A percentile compares a stretch with the other conserved stretches of the same genome.
Conservation (phyloP, 2,113 vertebrate species). For the Pseudorhombus dupliciocellatus region DNA sequence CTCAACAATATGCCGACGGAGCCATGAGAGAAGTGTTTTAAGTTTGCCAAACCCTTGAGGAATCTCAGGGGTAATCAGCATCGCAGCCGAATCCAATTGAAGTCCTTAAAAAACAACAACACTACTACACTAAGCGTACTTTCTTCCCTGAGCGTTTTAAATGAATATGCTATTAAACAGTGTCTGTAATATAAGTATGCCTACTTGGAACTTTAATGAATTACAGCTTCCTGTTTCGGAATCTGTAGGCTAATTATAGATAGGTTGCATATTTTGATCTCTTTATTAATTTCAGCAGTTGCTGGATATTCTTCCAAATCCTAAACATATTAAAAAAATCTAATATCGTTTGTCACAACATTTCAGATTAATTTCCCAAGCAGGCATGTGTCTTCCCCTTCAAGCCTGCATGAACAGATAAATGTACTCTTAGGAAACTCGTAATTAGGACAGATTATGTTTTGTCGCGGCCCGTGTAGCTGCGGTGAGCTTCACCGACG, state of each 20-base stretch:
- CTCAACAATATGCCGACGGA: too few species aligned
- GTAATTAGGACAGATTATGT: neutral
- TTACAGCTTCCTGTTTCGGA: neutral
- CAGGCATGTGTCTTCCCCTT: neutral
- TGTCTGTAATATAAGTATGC: neutral
- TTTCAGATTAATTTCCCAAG: neutral
- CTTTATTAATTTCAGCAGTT: neutral
- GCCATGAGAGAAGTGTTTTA: too few species aligned
- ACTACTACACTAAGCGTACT: too few species aligned
- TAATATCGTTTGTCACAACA: neutral
- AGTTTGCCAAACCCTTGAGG: too few species aligned
- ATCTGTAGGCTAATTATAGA: neutral
- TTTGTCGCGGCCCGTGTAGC: neutral
- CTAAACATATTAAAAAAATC: neutral
- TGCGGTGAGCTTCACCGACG: neutral
- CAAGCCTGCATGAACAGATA: neutral
- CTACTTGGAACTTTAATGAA: neutral
- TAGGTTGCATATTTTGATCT: neutral
- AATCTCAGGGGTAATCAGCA: too few species aligned
- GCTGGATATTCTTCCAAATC: neutral
- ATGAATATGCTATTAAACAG: neutral
- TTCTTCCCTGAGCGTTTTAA: too few species aligned
- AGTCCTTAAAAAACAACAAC: too few species aligned
- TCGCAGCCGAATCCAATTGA: too few species aligned
- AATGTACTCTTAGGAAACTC: conserved; percentile 6